Base-by-base conservation (phyloP, 2,888 invertebrate species). In the Eurois occulta region DNA sequence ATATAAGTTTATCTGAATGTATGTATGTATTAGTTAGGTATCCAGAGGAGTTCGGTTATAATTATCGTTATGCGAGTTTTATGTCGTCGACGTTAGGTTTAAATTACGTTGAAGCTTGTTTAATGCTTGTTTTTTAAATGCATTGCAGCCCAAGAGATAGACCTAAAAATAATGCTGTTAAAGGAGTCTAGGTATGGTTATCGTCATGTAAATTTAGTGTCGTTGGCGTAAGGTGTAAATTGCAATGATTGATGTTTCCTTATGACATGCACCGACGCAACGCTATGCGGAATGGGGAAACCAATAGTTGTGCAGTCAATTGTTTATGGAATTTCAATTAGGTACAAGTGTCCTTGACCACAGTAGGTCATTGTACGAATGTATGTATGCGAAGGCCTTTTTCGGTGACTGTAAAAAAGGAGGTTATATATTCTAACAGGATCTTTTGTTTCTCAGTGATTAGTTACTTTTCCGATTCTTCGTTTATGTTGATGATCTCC, bases 241-340 rank as follows among this genome's bases (percentile, higher is more conserved):
- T 76, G n/a, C 24, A 43, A 65, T 76, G 21, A 28, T 24, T 32
- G 18, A 7, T 21, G 28, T 2, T n/a, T 38, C 8, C 8, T 41
- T 8, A 24, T 52, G 7, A 18, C 77, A 35, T 55, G 11, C 41
- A 75, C 10, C 21, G 2, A n/a, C 18, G 13, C 13, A 16, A 21
- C 1, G 6, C 32, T 38, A n/a, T 7, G 16, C 65, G 55, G 65
- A 65, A 77, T 18, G 65, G 46, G 55, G 7, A 77, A 77, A 18
- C 66, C 46, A 24, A 46, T 5, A 11, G 8, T 18, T 24, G 41
- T 76, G 28, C 32, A 43, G 1, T 48, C 13, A 41, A 43, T 4
- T 55, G 64, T 77, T 55, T 28, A 35, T 24, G 43, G 76, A 65
- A 77, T 64, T 76, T 13, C 1, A 48, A 41, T 75, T 41, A 41